A percentile compares a stretch with the other conserved stretches of the same genome.
These are phyloP conservation scores for Eilema depressum DNA, from an alignment of 2,888 invertebrate genomes.

Conservation along the genomic window DNA sequence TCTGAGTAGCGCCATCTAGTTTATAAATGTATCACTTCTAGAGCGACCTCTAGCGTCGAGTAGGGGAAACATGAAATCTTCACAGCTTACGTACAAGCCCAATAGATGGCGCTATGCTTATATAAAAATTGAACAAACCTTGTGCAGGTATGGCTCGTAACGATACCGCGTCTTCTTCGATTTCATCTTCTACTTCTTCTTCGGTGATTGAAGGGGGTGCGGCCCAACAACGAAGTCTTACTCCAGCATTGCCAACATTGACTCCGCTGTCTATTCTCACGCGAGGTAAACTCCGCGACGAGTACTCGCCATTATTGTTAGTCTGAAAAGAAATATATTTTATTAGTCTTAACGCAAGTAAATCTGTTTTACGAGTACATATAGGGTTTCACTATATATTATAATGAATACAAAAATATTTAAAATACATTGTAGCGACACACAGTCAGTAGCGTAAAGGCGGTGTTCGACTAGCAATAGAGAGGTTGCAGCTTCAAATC, in stretches of 20 bases:
- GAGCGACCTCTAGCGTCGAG: slow-evolving; percentile 59
- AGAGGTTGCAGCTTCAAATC: no score
- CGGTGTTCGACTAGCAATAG: neutral
- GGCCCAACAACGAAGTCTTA: slow-evolving; percentile 87
- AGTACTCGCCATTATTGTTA: slow-evolving; percentile 79
- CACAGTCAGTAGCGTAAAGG: neutral
- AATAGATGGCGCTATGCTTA: slow-evolving; percentile 60
- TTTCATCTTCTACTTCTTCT: slow-evolving; percentile 88
- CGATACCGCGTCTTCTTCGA: slow-evolving; percentile 89
- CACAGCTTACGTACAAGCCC: neutral
- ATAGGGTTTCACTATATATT: neutral
- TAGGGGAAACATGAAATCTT: slow-evolving; percentile 25
- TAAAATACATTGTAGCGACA: neutral
- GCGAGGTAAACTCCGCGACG: slow-evolving; percentile 86
- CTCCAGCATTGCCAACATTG: slow-evolving; percentile 87
- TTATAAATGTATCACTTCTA: neutral
- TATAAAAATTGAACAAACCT: slow-evolving; percentile 78
- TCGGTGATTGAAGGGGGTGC: slow-evolving; percentile 90
- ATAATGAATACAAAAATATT: neutral
- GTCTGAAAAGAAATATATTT: slow-evolving; percentile 56
- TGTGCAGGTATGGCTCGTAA: slow-evolving; percentile 88
- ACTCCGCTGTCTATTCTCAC: slow-evolving; percentile 91
- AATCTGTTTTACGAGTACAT: neutral
- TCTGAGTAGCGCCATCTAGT: slow-evolving; percentile 8
- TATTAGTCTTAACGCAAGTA: slow-evolving; percentile 3